Evolutionary conservation across 2,797 vertebrate species (phyloP), one percentile per base, ranked within the genome.

Genomic region (Bradypus variegatus): DNA sequence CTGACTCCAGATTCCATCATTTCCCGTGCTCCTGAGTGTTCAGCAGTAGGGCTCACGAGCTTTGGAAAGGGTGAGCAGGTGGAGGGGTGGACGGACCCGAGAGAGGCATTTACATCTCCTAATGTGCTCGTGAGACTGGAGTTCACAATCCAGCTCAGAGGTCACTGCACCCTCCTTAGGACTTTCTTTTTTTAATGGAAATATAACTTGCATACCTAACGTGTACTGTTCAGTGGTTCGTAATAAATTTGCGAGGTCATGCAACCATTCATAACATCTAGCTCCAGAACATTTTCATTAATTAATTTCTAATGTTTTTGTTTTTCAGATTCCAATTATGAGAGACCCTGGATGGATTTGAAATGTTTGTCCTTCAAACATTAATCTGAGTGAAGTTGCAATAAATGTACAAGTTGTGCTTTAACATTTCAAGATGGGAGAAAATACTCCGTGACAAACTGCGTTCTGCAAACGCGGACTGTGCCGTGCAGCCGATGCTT

Each of bases 291-390:
- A 9, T 21, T 58, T 36, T 77, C 70, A 13, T 65, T 72, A 48
- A 27, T 82, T 29, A 13, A 77, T 83, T 78, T 87, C 79, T 60
- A 31, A 36, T 90, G 36, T 76, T 5, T 87, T 73, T 48, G 16
- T 80, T 84, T 87, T 97, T 86, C 95, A 98, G 97, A 97, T 98
- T 93, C 97, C 97, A 0, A 50, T 97, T 78, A 97, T 98, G 97
- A 97, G 96, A 95, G 97, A 97, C 95, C 97, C 97, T 0, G 97
- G 97, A 0, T 98, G 97, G 97, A 98, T 97, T 86, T 95, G 97
- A 94, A 97, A 96, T 0, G 97, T 98, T 15, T 98, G 97, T 97
- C 95, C 97, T 86, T 95, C 97, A 29, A 97, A 97, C 86, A 91
- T 98, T 36, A 98, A 98, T 0, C 97, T 98, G 96, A 96, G 93